Evolutionary conservation across 2,888 invertebrate species (phyloP).

Genomic region (Clivina fossor): DNA sequence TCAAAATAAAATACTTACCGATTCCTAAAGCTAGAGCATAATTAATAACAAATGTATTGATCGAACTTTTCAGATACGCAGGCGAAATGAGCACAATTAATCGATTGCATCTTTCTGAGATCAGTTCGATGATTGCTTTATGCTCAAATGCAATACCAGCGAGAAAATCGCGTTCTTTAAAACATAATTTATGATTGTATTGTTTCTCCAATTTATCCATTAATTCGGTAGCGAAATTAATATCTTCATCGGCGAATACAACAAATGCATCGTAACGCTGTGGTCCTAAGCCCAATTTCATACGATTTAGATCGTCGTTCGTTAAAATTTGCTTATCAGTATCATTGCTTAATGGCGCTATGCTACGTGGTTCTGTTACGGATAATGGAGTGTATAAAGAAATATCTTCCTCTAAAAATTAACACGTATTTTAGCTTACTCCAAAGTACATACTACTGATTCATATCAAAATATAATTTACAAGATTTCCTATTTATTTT

Average conservation of each 20-base stretch:
- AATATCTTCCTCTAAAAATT: slow-evolving; percentile 45
- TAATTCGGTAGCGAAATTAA: slow-evolving; percentile 67
- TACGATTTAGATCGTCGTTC: slow-evolving; percentile 45
- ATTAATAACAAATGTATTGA: slow-evolving; percentile 75
- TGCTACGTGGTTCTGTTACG: slow-evolving; percentile 38
- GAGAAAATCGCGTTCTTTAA: slow-evolving; percentile 72
- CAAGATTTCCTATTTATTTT: no score
- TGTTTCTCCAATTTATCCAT: slow-evolving; percentile 63
- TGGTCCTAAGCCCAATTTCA: slow-evolving; percentile 45
- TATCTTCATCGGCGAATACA: slow-evolving; percentile 73
- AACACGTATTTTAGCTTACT: not conserved
- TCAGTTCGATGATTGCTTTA: slow-evolving; percentile 70
- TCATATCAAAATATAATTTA: no score
- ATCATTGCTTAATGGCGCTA: slow-evolving; percentile 39
- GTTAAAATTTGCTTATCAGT: slow-evolving; percentile 47
- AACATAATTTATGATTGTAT: slow-evolving; percentile 69
- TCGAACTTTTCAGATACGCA: slow-evolving; percentile 71
- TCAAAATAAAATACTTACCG: slow-evolving; percentile 56
- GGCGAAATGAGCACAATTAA: slow-evolving; percentile 79
- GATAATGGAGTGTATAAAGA: slow-evolving; percentile 36
- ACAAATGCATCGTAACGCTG: slow-evolving; percentile 79
- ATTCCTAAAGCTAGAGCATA: slow-evolving; percentile 81
- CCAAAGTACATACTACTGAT: no score
- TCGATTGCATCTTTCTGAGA: slow-evolving; percentile 75
- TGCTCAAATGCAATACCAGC: slow-evolving; percentile 71